Percentiles rank a stretch among this genome's conserved stretches.
Conservation (phyloP, 1,140 invertebrate genomes). For the Drosophila punjabiensis region DNA sequence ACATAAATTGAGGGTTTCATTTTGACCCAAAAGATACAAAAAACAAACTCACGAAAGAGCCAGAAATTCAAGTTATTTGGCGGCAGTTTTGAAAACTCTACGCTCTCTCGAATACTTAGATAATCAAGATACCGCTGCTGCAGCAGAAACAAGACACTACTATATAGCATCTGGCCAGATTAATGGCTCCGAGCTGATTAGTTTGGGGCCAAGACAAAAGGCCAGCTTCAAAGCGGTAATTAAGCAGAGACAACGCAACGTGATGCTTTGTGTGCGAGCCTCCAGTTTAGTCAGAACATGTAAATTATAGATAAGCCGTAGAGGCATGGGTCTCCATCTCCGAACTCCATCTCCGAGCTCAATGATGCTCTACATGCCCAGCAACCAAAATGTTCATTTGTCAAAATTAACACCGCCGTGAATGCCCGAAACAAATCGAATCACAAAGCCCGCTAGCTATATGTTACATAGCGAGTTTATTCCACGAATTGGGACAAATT, state of each 20-base stretch:
- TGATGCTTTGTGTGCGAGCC: slow-evolving; percentile 40
- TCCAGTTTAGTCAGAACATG: slow-evolving; percentile 70
- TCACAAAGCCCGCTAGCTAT: slow-evolving; percentile 41
- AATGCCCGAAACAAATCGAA: slow-evolving; percentile 42
- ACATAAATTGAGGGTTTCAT: slow-evolving; percentile 27
- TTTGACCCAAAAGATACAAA: slow-evolving; percentile 48
- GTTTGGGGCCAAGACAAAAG: slow-evolving; percentile 79
- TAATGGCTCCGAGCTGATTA: slow-evolving; percentile 81
- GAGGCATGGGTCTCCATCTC: not conserved
- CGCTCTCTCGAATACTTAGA: slow-evolving; percentile 53
- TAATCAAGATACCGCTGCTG: slow-evolving; percentile 63
- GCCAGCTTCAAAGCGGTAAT: slow-evolving; percentile 58
- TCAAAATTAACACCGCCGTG: slow-evolving; percentile 76
- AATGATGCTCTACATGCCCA: slow-evolving; percentile 63
- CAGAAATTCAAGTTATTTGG: slow-evolving; percentile 75
- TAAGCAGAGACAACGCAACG: slow-evolving; percentile 59
- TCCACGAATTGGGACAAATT: slow-evolving; percentile 25
- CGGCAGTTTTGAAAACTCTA: slow-evolving; percentile 44
- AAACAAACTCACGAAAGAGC: slow-evolving; percentile 50
- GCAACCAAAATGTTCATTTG: slow-evolving; percentile 77
- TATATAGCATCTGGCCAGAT: slow-evolving; percentile 62
- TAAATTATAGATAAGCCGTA: slow-evolving; percentile 69
- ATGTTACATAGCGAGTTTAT: slow-evolving; percentile 11
- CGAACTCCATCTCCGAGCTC: no score
- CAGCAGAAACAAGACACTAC: slow-evolving; percentile 51